Conservation (phyloP, 2,113 vertebrate genomes). For the Syngnathus typhle region DNA sequence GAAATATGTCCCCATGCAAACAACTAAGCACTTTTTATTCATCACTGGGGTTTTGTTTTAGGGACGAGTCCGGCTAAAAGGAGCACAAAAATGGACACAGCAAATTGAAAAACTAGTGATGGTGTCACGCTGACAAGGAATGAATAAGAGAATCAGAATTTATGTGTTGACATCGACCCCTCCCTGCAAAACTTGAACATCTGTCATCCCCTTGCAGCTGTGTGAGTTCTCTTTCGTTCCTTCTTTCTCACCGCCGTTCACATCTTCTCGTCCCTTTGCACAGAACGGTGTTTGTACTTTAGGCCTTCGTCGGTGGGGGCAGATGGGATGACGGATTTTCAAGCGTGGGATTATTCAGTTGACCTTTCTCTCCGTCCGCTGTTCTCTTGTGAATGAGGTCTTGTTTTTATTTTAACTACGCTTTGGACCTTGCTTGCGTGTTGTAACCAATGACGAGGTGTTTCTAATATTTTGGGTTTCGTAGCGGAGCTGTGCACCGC, state of each 20-base stretch:
- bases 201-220: slow-evolving; percentile 66
- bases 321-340: slow-evolving; percentile 51
- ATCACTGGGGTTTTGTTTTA: slow-evolving; percentile 45
- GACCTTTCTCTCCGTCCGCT: slow-evolving; percentile 22
- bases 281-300: slow-evolving; percentile 21
- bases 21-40: slow-evolving; percentile 57
- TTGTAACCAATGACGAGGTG: slow-evolving; percentile 25
- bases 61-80: no score
- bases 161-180: slow-evolving; percentile 28
- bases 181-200: slow-evolving; percentile 42
- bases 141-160: slow-evolving; percentile 39
- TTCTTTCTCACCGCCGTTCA: not conserved
- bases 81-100: not conserved
- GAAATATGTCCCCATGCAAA: slow-evolving; percentile 46
- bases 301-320: slow-evolving; percentile 39
- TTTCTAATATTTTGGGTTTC: not conserved
- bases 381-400: slow-evolving; percentile 46
- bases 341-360: slow-evolving; percentile 51
- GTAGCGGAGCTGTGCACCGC: not conserved
- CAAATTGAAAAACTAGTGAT: slow-evolving; percentile 25
- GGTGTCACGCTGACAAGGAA: slow-evolving; percentile 40
- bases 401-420: slow-evolving; percentile 32
- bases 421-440: slow-evolving; percentile 41
- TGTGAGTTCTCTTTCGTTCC: slow-evolving; percentile 33
- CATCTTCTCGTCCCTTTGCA: slow-evolving; percentile 19